Percentiles rank a stretch among this genome's conserved stretches.
phyloP scores from a whole-genome alignment of 2,888 invertebrate species.

The Brachyptera putata region DNA sequence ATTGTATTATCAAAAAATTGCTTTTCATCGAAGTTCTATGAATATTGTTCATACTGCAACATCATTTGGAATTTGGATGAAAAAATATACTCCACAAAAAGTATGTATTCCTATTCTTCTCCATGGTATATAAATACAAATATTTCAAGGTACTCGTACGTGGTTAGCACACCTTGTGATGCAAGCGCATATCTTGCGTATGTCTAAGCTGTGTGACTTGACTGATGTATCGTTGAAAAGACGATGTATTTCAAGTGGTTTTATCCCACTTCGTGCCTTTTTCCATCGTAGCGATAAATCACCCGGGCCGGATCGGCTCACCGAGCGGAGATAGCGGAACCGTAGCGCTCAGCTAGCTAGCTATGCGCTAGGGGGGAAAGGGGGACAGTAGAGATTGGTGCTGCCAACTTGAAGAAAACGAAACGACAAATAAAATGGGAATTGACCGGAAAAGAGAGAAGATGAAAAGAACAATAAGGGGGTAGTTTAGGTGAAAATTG shows the following conservation, averaged over 20 bases:
- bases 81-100: too few relatives aligned
- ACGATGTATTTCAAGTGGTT: slow-evolving; percentile 19
- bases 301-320: slow-evolving; percentile 1
- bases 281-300: slow-evolving; percentile 4
- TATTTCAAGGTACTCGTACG: too few relatives aligned
- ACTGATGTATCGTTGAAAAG: slow-evolving; percentile 12
- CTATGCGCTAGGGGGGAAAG: neutral
- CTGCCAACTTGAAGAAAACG: slow-evolving; percentile 14
- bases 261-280: slow-evolving; percentile 5
- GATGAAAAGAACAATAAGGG: slow-evolving; percentile 10
- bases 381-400: slow-evolving; percentile 13
- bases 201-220: neutral
- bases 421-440: slow-evolving; percentile 19
- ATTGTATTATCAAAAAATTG: too few relatives aligned
- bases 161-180: too few relatives aligned
- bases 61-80: too few relatives aligned
- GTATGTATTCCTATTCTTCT: too few relatives aligned
- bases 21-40: too few relatives aligned
- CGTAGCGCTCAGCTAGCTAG: too few relatives aligned
- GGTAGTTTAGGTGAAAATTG: too few relatives aligned
- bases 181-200: neutral
- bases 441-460: slow-evolving; percentile 21
- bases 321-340: slow-evolving; percentile 14
- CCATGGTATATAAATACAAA: too few relatives aligned
- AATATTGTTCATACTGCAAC: too few relatives aligned